These are phyloP conservation scores for Agrochola lychnidis DNA, from an alignment of 2,888 invertebrate genomes.

Conservation along the genomic window DNA sequence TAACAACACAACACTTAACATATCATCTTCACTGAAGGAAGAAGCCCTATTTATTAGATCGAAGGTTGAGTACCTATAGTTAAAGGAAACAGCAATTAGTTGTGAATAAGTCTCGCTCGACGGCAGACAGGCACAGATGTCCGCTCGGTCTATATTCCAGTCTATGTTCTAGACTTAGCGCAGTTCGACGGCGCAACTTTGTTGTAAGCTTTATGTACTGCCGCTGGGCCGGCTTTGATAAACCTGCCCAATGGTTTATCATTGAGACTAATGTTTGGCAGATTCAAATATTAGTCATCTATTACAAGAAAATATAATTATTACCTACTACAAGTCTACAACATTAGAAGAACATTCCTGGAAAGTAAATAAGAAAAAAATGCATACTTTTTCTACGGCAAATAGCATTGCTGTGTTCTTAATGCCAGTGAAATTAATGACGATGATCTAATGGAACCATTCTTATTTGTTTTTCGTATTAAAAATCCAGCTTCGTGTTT, in stretches of 20 bases:
- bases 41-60: neutral
- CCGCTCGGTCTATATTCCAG: constrained; percentile 58
- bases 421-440: neutral
- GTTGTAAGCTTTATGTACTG: constrained; percentile 47
- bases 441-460: neutral
- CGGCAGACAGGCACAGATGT: constrained; percentile 58
- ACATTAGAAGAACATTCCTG: neutral
- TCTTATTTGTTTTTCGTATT: neutral
- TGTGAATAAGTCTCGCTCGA: constrained; percentile 50
- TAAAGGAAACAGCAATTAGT: constrained; percentile 69
- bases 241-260: constrained; percentile 10
- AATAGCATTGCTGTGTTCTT: neutral
- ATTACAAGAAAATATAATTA: neutral
- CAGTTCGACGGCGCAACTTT: constrained; percentile 39
- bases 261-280: neutral
- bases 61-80: constrained; percentile 19
- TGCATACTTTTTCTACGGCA: neutral
- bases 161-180: constrained; percentile 58
- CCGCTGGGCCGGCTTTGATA: constrained; percentile 7
- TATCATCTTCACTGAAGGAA: neutral
- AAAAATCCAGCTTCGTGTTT: neutral
- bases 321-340: neutral
- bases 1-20: neutral
- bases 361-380: neutral
- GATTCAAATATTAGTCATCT: neutral